Percentiles rank a stretch among this genome's conserved stretches.
Evolutionary conservation across 2,888 invertebrate species (phyloP).

Genomic region (Agriopis leucophaearia): DNA sequence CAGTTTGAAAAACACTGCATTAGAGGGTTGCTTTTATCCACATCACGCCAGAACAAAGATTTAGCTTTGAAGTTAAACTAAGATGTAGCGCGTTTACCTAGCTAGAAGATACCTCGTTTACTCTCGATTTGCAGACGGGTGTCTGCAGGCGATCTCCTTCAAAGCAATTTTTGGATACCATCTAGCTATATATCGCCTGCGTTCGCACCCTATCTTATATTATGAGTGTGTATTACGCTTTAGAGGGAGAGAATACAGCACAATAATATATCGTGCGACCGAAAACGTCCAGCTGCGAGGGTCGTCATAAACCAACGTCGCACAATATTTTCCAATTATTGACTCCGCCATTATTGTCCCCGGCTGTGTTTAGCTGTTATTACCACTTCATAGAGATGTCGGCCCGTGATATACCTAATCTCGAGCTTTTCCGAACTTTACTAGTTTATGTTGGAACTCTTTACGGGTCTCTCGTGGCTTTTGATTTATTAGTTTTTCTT

Average conservation of each 20-base stretch:
- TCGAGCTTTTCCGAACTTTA: conserved; percentile 23
- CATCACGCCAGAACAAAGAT: no score
- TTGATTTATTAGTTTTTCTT: conserved; percentile 6
- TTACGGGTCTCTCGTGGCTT: conserved; percentile 3
- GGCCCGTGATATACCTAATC: conserved; percentile 39
- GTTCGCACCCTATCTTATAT: no score
- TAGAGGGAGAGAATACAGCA: conserved; percentile 16
- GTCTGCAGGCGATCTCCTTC: no score
- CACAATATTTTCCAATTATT: conserved; percentile 65
- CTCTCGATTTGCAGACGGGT: no score
- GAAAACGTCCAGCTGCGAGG: conserved; percentile 52
- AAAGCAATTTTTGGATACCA: no score
- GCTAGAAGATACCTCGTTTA: no score
- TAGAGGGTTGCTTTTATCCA: no score
- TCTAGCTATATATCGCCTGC: no score
- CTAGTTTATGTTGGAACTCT: conserved; percentile 22
- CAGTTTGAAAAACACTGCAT: no score
- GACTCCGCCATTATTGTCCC: conserved; percentile 55
- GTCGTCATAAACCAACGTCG: conserved; percentile 52
- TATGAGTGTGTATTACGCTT: not conserved
- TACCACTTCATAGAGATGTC: conserved; percentile 52
- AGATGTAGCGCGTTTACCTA: no score
- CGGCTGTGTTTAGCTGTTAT: conserved; percentile 52
- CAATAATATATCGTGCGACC: conserved; percentile 52
- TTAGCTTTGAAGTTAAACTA: no score